Conservation (phyloP, 1,140 invertebrate species). For the Coptotermes formosanus region DNA sequence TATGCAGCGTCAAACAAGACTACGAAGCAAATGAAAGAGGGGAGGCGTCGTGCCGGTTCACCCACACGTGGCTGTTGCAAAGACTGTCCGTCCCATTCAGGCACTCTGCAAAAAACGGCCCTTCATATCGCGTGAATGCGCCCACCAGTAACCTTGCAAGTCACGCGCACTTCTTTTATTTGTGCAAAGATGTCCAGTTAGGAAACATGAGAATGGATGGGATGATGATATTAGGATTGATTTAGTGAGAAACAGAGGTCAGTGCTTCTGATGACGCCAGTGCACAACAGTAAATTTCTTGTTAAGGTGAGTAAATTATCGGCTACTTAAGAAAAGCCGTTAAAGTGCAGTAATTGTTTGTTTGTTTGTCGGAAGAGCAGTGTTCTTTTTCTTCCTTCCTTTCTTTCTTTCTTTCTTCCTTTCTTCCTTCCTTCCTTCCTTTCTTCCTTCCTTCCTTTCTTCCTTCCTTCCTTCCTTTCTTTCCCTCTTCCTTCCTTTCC, state of each 20-base stretch:
- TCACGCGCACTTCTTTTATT: too few species aligned
- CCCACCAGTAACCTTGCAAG: too few species aligned
- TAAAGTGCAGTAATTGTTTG: too few species aligned
- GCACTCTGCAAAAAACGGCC: background rate
- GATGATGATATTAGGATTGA: too few species aligned
- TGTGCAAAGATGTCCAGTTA: too few species aligned
- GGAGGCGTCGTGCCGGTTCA: background rate
- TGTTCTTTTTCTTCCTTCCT: conserved; percentile 2
- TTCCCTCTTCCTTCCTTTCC: background rate
- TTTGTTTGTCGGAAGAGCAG: background rate
- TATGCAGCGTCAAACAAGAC: background rate
- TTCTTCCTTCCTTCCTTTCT: conserved; percentile 20
- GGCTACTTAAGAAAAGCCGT: too few species aligned
- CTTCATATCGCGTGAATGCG: too few species aligned
- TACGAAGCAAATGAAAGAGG: background rate
- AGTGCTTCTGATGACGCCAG: too few species aligned
- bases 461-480: conserved; percentile 25
- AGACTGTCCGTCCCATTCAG: background rate
- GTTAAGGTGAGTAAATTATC: too few species aligned
- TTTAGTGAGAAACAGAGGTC: too few species aligned
- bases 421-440: conserved; percentile 9
- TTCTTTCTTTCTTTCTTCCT: conserved; percentile 25
- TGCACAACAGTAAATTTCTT: too few species aligned
- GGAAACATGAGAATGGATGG: too few species aligned
- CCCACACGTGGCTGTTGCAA: background rate